phyloP scores from a whole-genome alignment of 1,140 invertebrate genomes.

The Augochlora pura region DNA sequence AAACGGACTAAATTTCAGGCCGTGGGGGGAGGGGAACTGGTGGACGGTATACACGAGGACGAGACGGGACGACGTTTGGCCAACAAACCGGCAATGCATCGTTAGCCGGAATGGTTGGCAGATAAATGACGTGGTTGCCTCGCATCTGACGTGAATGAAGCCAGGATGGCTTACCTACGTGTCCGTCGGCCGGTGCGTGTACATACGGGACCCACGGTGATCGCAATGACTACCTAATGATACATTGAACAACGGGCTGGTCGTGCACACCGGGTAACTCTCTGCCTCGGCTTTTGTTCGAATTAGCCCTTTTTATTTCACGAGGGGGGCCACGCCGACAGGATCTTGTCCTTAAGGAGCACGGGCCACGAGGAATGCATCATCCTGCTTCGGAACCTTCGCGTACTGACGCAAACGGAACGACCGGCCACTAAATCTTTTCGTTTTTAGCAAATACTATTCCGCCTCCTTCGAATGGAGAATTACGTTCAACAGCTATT shows the following conservation, averaged over 20 bases:
- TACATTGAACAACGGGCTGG: conserved; percentile 64
- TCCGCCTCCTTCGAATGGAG: too few relatives aligned
- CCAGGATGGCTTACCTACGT: conserved; percentile 67
- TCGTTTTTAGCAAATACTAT: too few relatives aligned
- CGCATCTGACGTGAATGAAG: conserved; percentile 75
- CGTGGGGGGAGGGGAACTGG: conserved; percentile 11
- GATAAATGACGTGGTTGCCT: conserved; percentile 75
- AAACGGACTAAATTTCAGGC: conserved; percentile 36
- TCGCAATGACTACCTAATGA: conserved; percentile 74
- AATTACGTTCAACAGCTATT: too few relatives aligned
- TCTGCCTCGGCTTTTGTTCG: conserved; percentile 22
- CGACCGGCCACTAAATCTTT: too few relatives aligned
- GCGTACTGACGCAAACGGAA: background rate
- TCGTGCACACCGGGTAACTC: conserved; percentile 22
- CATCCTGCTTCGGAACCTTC: background rate
- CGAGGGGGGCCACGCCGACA: background rate
- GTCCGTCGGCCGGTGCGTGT: conserved; percentile 45
- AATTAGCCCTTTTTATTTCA: conserved; percentile 37
- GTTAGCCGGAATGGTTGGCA: conserved; percentile 68
- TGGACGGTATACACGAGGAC: conserved; percentile 12
- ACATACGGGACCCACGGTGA: conserved; percentile 49
- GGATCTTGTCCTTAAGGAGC: conserved; percentile 3
- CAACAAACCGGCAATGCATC: conserved; percentile 70
- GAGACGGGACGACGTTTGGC: conserved; percentile 35
- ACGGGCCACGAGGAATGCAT: background rate